Evolutionary conservation across 2,113 vertebrate species (phyloP).

Genomic region (Pithys albifrons): DNA sequence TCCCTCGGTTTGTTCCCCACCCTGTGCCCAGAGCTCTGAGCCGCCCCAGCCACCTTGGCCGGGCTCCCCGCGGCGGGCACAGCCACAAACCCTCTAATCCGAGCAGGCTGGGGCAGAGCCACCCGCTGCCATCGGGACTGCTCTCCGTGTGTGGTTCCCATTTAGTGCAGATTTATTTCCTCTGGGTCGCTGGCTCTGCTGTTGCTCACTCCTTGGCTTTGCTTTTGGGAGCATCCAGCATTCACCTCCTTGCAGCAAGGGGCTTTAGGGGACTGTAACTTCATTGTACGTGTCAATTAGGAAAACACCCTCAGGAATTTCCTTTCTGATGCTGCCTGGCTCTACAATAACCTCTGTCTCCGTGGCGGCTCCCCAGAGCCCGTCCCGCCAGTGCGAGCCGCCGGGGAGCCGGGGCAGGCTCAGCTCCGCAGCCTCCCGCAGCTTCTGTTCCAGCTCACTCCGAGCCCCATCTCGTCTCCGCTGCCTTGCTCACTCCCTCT

Average conservation of each 20-base stretch:
- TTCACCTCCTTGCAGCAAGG: constrained; percentile 27
- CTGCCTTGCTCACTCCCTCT: not conserved
- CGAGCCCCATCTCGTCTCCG: not conserved
- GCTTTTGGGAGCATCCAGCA: constrained; percentile 1
- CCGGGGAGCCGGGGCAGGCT: constrained; percentile 21
- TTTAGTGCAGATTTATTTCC: constrained; percentile 47
- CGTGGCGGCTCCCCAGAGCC: not conserved
- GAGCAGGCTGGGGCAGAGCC: constrained; percentile 28
- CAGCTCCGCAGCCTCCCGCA: not conserved
- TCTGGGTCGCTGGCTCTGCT: not conserved
- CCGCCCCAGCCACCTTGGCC: not conserved
- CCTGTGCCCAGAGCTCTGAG: not conserved
- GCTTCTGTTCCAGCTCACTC: constrained; percentile 35
- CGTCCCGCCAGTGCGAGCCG: not conserved
- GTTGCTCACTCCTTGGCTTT: constrained; percentile 28
- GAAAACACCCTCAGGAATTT: constrained; percentile 57
- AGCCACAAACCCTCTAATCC: constrained; percentile 1
- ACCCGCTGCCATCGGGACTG: not conserved
- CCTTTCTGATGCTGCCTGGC: constrained; percentile 32
- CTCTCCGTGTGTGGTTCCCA: constrained; percentile 44
- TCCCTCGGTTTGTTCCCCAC: not conserved
- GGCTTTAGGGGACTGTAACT: constrained; percentile 5
- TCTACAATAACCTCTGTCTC: constrained; percentile 26
- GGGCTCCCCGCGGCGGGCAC: not conserved
- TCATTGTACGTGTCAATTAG: constrained; percentile 14